phyloP scores from a whole-genome alignment of 1,140 invertebrate genomes.

The Lordiphosa collinella region DNA sequence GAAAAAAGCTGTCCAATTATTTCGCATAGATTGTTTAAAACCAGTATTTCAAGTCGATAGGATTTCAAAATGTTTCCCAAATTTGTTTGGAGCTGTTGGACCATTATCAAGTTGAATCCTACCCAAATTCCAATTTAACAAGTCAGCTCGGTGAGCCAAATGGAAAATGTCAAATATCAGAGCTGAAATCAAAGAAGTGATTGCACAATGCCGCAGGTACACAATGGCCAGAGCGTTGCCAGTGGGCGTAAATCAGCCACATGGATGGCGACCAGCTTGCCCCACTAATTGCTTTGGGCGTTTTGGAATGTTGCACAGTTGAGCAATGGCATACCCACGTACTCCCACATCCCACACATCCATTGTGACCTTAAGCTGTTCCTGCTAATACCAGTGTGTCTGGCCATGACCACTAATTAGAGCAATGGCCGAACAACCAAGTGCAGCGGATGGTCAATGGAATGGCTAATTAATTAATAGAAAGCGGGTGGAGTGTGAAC shows the following conservation, averaged over 20 bases:
- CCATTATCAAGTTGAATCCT: too few species aligned
- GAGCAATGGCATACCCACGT: conserved; percentile 23
- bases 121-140: too few species aligned
- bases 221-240: background rate
- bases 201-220: background rate
- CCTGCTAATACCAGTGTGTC: conserved; percentile 16
- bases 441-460: background rate
- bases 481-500: too few species aligned
- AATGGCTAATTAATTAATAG: conserved; percentile 40
- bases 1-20: too few species aligned
- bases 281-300: conserved; percentile 5
- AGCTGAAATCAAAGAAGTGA: background rate
- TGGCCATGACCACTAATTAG: conserved; percentile 38
- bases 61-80: too few species aligned
- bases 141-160: too few species aligned
- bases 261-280: background rate
- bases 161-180: background rate
- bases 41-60: too few species aligned
- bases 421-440: conserved; percentile 13
- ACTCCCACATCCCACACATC: conserved; percentile 27
- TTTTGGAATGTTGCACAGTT: conserved; percentile 8
- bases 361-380: conserved; percentile 34
- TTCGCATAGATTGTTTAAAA: too few species aligned
- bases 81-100: too few species aligned
- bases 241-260: background rate